Percentiles rank a stretch among this genome's conserved stretches.
Evolutionary conservation across 2,888 invertebrate species (phyloP).

Genomic region (Glaucopsyche alexis): DNA sequence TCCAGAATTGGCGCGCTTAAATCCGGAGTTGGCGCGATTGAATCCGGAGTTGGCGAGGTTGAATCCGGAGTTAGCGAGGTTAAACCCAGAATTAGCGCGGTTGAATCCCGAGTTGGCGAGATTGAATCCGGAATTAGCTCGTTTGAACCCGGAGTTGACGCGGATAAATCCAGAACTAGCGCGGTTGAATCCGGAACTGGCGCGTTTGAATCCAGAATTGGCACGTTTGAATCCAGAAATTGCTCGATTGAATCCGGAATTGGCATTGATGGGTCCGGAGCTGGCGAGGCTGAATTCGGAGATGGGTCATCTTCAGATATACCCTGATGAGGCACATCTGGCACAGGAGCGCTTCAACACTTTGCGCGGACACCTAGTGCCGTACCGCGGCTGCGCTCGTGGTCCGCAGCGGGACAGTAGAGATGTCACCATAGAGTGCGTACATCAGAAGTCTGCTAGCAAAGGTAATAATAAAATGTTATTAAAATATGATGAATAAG

Average conservation of each 20-base stretch:
- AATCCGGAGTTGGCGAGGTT: constrained; percentile 43
- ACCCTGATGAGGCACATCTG: constrained; percentile 51
- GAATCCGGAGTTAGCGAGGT: constrained; percentile 47
- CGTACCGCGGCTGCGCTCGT: constrained; percentile 61
- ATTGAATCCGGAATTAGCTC: constrained; percentile 46
- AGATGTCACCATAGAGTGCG: constrained; percentile 58
- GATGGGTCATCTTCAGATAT: constrained; percentile 44
- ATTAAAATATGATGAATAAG: too few species aligned
- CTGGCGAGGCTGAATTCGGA: constrained; percentile 33
- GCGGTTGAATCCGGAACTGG: constrained; percentile 47
- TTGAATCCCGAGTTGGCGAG: constrained; percentile 47
- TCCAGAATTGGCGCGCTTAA: constrained; percentile 45
- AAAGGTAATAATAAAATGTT: too few species aligned
- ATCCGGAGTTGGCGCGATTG: constrained; percentile 43
- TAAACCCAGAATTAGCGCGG: constrained; percentile 45
- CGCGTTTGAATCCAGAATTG: constrained; percentile 46
- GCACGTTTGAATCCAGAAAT: constrained; percentile 43
- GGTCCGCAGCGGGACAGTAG: constrained; percentile 61
- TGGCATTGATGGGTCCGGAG: background rate
- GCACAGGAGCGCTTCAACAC: constrained; percentile 62
- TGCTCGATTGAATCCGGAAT: constrained; percentile 44
- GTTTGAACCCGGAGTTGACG: constrained; percentile 49
- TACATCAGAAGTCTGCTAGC: constrained; percentile 65
- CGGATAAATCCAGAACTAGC: constrained; percentile 15
- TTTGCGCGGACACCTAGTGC: constrained; percentile 68